A percentile compares a stretch with the other conserved stretches of the same genome.
These are phyloP conservation scores for Pterocles gutturalis DNA, from an alignment of 2,113 vertebrate species.

Conservation along the genomic window DNA sequence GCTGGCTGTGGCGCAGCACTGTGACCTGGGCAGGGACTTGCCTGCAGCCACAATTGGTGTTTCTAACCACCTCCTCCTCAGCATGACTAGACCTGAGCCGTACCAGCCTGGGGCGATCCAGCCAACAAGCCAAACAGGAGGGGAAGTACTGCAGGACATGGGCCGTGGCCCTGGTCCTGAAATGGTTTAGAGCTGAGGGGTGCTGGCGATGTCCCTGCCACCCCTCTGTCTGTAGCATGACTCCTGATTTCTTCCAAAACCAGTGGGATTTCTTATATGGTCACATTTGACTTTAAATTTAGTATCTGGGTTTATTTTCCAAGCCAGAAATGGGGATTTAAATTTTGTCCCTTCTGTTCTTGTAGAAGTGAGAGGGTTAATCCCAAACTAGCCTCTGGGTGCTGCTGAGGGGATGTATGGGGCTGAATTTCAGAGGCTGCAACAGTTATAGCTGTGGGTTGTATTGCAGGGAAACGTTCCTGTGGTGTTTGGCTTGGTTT, in stretches of 20 bases:
- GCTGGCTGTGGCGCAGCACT: slow-evolving; percentile 63
- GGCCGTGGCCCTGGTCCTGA: not conserved
- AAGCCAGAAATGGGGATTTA: not conserved
- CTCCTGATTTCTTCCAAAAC: not conserved
- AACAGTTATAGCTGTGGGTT: not conserved
- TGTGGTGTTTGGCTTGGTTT: slow-evolving; percentile 64
- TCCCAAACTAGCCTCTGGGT: not conserved
- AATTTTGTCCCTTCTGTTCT: not conserved
- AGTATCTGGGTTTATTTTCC: not conserved
- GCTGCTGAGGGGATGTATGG: not conserved
- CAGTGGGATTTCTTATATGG: not conserved
- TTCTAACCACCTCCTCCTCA: slow-evolving; percentile 70
- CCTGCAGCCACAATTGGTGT: slow-evolving; percentile 73
- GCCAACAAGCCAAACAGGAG: slow-evolving; percentile 58
- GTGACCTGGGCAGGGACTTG: slow-evolving; percentile 60
- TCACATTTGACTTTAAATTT: not conserved
- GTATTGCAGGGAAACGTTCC: not conserved
- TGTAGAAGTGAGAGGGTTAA: not conserved
- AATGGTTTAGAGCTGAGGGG: not conserved
- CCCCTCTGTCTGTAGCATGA: not conserved
- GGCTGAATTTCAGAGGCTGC: not conserved
- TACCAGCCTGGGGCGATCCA: slow-evolving; percentile 8
- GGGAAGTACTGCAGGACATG: not conserved
- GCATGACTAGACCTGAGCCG: slow-evolving; percentile 80
- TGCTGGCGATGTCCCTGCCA: not conserved